These are phyloP conservation scores for Dynastes tityus DNA, from an alignment of 2,888 invertebrate species.

Conservation along the genomic window DNA sequence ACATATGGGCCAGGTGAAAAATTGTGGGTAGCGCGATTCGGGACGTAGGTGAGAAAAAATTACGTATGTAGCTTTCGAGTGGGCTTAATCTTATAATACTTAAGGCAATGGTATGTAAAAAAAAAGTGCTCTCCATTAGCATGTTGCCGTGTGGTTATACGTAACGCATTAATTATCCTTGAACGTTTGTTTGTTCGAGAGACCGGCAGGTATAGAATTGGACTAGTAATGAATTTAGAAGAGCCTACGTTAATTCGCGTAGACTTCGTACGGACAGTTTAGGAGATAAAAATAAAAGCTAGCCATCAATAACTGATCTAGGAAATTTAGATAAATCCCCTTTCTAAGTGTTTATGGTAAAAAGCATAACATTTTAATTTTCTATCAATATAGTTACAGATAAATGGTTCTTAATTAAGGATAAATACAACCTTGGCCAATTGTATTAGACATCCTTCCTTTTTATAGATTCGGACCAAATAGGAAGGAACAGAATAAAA, in stretches of 20 bases:
- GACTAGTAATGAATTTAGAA: constrained; percentile 24
- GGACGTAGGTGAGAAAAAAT: constrained; percentile 34
- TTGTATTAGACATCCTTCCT: too few relatives aligned
- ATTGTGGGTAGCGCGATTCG: constrained; percentile 50
- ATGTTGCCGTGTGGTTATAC: constrained; percentile 25
- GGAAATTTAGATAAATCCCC: too few relatives aligned
- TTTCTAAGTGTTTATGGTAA: too few relatives aligned
- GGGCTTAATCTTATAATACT: constrained; percentile 32
- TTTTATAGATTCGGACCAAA: too few relatives aligned
- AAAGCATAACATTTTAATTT: too few relatives aligned
- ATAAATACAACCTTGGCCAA: too few relatives aligned
- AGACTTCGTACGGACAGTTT: too few relatives aligned
- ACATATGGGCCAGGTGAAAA: constrained; percentile 54
- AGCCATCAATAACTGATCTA: too few relatives aligned
- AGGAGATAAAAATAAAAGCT: too few relatives aligned
- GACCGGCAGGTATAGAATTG: constrained; percentile 8
- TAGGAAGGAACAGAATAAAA: too few relatives aligned
- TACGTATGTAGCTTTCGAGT: constrained; percentile 2
- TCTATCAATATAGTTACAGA: too few relatives aligned
- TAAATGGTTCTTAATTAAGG: too few relatives aligned
- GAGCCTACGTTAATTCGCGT: constrained; percentile 14
- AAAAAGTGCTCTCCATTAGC: constrained; percentile 22
- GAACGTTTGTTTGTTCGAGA: constrained; percentile 9
- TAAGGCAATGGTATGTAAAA: constrained; percentile 13
- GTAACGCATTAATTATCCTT: constrained; percentile 45